A percentile compares a stretch with the other conserved stretches of the same genome.
phyloP scores from a whole-genome alignment of 37 sponge, comb jelly and placozoan species.

The Bolinopsis microptera region DNA sequence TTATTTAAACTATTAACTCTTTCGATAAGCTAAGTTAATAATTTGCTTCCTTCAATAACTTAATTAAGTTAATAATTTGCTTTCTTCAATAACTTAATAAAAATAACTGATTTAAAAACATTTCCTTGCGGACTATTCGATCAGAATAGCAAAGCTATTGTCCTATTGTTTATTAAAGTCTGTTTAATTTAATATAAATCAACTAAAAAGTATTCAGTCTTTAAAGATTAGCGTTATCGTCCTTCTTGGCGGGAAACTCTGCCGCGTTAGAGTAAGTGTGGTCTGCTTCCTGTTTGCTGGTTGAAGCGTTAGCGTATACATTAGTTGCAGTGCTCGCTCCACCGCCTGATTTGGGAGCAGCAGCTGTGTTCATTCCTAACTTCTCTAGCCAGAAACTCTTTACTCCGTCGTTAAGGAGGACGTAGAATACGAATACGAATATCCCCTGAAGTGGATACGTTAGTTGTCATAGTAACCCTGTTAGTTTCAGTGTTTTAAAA shows the following conservation, averaged over 20 bases:
- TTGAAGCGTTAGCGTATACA: neutral
- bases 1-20: no score
- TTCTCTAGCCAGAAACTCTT: conserved; percentile 27
- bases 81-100: no score
- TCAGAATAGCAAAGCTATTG: no score
- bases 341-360: neutral
- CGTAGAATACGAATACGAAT: conserved; percentile 55
- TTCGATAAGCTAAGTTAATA: no score
- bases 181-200: no score
- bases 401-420: conserved; percentile 19
- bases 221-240: conserved; percentile 43
- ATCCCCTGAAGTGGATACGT: conserved; percentile 20
- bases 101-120: no score
- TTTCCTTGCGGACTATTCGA: no score
- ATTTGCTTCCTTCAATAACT: no score
- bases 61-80: no score
- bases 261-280: neutral
- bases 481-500: no score
- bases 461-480: neutral
- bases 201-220: neutral
- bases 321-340: neutral
- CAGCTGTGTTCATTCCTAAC: neutral
- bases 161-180: no score
- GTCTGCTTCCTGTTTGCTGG: neutral
- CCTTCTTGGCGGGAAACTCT: conserved; percentile 18